Percentiles rank a stretch among this genome's conserved stretches.
phyloP scores from a whole-genome alignment of 2,888 invertebrate species.

The Tinea pellionella region DNA sequence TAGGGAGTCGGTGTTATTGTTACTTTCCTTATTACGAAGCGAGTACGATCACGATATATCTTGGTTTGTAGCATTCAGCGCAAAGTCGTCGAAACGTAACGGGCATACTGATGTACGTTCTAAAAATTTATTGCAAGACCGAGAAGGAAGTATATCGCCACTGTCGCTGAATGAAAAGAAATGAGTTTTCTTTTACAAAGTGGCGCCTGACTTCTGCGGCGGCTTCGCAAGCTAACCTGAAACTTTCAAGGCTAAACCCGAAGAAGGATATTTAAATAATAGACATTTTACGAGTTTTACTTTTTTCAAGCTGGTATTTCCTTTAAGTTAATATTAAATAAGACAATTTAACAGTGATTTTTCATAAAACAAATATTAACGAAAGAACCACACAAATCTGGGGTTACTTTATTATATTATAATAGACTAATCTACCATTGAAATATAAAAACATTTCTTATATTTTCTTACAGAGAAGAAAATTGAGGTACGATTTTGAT shows the following conservation, averaged over 20 bases:
- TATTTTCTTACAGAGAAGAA: background rate
- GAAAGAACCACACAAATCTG: background rate
- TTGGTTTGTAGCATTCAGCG: conserved; percentile 56
- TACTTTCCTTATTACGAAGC: conserved; percentile 2
- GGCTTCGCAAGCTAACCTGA: background rate
- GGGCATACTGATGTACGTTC: conserved; percentile 63
- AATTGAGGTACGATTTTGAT: background rate
- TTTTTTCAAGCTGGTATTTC: background rate
- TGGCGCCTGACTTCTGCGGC: conserved; percentile 50
- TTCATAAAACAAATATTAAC: background rate
- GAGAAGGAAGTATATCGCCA: conserved; percentile 17
- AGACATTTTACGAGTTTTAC: background rate
- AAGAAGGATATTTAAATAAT: background rate
- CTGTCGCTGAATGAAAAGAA: conserved; percentile 56
- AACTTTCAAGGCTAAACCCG: background rate
- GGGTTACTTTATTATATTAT: too few relatives aligned
- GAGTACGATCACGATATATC: conserved; percentile 40
- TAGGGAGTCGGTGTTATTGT: conserved; percentile 1
- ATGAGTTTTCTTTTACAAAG: conserved; percentile 62
- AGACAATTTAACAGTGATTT: background rate
- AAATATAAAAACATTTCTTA: background rate
- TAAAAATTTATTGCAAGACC: conserved; percentile 57
- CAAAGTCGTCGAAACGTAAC: conserved; percentile 43
- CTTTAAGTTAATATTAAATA: background rate
- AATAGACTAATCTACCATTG: background rate